Evolutionary conservation across 2,797 vertebrate genomes (phyloP).

Genomic region (Orientallactaga sibirica): DNA sequence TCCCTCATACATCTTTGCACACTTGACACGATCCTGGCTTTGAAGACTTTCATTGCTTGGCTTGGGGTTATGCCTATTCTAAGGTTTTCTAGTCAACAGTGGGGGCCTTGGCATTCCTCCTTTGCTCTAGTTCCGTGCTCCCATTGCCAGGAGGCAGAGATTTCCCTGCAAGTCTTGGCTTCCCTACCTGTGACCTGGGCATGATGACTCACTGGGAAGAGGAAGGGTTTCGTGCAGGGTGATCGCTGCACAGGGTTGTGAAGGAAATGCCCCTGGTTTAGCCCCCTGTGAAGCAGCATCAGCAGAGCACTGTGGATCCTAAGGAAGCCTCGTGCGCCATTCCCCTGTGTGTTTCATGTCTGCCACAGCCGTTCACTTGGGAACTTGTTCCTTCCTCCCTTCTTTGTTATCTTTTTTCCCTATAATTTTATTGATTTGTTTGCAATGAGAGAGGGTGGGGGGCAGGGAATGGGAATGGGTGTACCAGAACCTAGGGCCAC

Average conservation of each 20-base stretch:
- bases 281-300: neutral
- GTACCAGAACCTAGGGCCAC: too few relatives aligned
- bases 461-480: too few relatives aligned
- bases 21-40: neutral
- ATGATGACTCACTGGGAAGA: neutral
- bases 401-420: neutral
- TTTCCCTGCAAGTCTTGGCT: neutral
- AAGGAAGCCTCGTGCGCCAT: neutral
- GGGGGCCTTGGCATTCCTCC: neutral
- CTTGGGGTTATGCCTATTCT: neutral
- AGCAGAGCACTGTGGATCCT: rapidly evolving
- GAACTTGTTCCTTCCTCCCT: neutral
- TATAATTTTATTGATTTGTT: too few relatives aligned
- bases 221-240: neutral
- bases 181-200: neutral
- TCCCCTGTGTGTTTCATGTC: neutral
- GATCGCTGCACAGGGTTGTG: rapidly evolving
- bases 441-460: too few relatives aligned
- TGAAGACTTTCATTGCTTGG: neutral
- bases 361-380: neutral
- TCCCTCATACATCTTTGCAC: neutral
- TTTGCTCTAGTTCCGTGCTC: neutral
- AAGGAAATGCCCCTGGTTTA: neutral
- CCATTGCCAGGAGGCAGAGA: neutral
- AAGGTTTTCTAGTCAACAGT: neutral